phyloP scores from a whole-genome alignment of 2,113 vertebrate genomes.

The Ancistrus triradiatus region DNA sequence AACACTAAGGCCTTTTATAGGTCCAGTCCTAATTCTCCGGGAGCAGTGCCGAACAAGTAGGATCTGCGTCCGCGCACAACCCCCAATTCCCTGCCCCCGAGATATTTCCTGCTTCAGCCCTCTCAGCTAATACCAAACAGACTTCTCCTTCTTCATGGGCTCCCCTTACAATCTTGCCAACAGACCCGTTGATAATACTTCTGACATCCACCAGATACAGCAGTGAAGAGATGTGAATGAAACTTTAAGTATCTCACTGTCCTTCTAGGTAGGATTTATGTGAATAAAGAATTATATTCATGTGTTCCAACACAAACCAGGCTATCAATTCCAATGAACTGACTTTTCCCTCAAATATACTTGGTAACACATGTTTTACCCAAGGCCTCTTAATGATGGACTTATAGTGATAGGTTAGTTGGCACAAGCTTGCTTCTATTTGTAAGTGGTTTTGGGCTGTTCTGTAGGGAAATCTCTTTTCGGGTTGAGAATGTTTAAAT shows the following conservation, averaged over 20 bases:
- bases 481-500: neutral
- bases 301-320: neutral
- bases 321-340: neutral
- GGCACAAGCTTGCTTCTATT: no score
- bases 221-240: slow-evolving; percentile 8
- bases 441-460: neutral
- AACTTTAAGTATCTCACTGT: slow-evolving; percentile 13
- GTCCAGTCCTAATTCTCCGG: slow-evolving; percentile 25
- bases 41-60: slow-evolving; percentile 39
- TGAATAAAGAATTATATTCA: slow-evolving; percentile 6
- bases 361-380: neutral
- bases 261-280: neutral
- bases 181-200: slow-evolving; percentile 40
- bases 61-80: slow-evolving; percentile 51
- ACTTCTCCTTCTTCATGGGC: slow-evolving; percentile 58
- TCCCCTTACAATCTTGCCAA: slow-evolving; percentile 16
- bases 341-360: neutral
- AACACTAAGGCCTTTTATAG: slow-evolving; percentile 54
- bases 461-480: neutral
- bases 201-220: slow-evolving; percentile 25
- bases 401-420: no score
- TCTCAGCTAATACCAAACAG: slow-evolving; percentile 70
- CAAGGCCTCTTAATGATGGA: no score
- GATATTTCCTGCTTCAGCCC: slow-evolving; percentile 70
- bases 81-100: slow-evolving; percentile 49